These are phyloP conservation scores for Phylloscopus trochiloides DNA, from an alignment of 2,113 vertebrate genomes.

Conservation along the genomic window DNA sequence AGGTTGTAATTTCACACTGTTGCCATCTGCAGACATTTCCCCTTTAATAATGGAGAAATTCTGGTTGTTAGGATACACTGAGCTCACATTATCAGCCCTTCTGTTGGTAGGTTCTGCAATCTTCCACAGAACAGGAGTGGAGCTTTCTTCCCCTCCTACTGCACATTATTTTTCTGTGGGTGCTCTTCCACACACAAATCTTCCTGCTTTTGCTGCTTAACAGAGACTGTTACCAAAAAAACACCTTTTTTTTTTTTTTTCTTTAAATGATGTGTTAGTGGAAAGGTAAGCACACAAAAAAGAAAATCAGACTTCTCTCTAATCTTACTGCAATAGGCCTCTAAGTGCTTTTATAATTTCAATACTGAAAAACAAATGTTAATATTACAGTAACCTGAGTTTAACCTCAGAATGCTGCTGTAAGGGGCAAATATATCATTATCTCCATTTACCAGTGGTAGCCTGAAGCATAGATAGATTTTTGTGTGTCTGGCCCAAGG, in stretches of 20 bases:
- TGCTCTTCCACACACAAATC: neutral
- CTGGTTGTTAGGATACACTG: neutral
- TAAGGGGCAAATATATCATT: constrained; percentile 23
- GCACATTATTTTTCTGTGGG: rapidly evolving
- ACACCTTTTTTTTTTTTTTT: neutral
- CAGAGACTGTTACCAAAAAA: neutral
- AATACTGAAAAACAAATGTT: constrained; percentile 32
- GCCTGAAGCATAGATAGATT: neutral
- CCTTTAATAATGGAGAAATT: neutral
- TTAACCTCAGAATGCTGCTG: neutral
- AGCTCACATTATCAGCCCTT: neutral
- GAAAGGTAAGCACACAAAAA: neutral
- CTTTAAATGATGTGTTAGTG: neutral
- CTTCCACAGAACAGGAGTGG: neutral
- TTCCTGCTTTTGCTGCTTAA: neutral
- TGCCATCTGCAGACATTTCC: neutral
- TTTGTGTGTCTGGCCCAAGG: constrained; percentile 25
- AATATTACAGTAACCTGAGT: constrained; percentile 31
- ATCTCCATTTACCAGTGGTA: constrained; percentile 5
- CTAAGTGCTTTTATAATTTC: constrained; percentile 6
- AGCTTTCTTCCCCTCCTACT: neutral
- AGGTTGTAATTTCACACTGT: neutral
- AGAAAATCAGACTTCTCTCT: neutral
- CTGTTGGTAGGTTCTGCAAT: neutral
- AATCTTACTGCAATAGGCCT: neutral